Evolutionary conservation across 2,888 invertebrate genomes (phyloP).

Genomic region (Xylota segnis): DNA sequence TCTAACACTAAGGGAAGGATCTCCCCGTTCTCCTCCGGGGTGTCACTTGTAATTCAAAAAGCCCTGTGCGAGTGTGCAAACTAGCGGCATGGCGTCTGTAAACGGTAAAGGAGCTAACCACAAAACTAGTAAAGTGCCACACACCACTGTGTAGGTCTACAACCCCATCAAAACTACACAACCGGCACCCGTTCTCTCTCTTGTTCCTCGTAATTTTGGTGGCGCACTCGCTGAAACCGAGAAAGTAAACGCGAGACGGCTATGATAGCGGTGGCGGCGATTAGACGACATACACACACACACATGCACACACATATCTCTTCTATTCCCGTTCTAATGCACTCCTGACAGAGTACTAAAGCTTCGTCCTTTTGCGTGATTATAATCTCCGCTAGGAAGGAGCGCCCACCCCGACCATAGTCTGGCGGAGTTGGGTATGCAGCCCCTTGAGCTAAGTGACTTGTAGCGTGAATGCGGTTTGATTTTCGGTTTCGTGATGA

Average conservation of each 20-base stretch:
- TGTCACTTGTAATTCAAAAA: constrained; percentile 44
- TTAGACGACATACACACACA: constrained; percentile 38
- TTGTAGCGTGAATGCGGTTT: constrained; percentile 62
- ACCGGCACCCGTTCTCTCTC: neutral
- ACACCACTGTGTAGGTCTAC: constrained; percentile 37
- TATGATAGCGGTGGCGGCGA: constrained; percentile 35
- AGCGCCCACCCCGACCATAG: neutral
- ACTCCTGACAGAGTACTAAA: constrained; percentile 1
- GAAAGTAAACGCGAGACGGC: constrained; percentile 48
- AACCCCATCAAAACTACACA: constrained; percentile 21
- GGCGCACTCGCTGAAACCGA: constrained; percentile 37
- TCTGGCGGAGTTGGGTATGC: constrained; percentile 6
- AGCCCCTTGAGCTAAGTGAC: constrained; percentile 45
- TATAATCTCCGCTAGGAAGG: constrained; percentile 22
- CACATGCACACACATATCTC: neutral
- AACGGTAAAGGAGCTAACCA: constrained; percentile 38
- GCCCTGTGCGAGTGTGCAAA: constrained; percentile 9
- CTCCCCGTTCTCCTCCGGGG: neutral
- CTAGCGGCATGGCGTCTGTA: constrained; percentile 8
- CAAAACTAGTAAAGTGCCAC: constrained; percentile 50
- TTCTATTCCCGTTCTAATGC: neutral
- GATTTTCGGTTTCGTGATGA: constrained; percentile 62
- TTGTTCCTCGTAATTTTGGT: constrained; percentile 8
- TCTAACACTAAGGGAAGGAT: constrained; percentile 10
- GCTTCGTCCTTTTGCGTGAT: constrained; percentile 55